These are phyloP conservation scores for Clostera curtula DNA, from an alignment of 2,888 invertebrate genomes.

Conservation along the genomic window DNA sequence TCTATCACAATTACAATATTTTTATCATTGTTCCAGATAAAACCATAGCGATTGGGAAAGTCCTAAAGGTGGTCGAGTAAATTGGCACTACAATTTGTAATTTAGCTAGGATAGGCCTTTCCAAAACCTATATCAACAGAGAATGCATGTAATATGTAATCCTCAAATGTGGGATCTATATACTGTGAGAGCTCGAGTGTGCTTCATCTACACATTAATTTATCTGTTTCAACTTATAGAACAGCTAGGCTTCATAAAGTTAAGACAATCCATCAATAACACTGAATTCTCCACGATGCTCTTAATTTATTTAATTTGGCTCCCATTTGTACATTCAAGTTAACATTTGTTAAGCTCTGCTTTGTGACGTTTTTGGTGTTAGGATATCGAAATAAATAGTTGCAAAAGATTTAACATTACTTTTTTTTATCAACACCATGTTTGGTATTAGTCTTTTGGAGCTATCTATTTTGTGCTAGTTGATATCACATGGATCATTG, in stretches of 20 bases:
- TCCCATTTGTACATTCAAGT: background rate
- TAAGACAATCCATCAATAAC: slow-evolving; percentile 20
- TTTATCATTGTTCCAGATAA: slow-evolving; percentile 52
- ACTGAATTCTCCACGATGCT: slow-evolving; percentile 33
- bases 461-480: background rate
- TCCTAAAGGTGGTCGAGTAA: slow-evolving; percentile 95
- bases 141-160: slow-evolving; percentile 58
- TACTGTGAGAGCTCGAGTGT: slow-evolving; percentile 57
- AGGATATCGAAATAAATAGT: too few species aligned
- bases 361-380: background rate
- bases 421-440: slow-evolving; percentile 16
- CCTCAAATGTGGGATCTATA: slow-evolving; percentile 54
- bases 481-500: background rate
- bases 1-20: background rate
- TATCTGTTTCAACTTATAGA: slow-evolving; percentile 42
- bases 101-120: slow-evolving; percentile 73
- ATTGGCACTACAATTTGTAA: slow-evolving; percentile 69
- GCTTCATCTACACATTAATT: slow-evolving; percentile 46
- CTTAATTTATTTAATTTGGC: slow-evolving; percentile 14
- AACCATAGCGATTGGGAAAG: slow-evolving; percentile 98
- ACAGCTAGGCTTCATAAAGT: slow-evolving; percentile 50
- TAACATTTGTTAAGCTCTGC: background rate
- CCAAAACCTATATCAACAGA: slow-evolving; percentile 66
- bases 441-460: too few species aligned
- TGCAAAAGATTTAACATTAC: too few species aligned